Base-by-base conservation (phyloP, 2,888 invertebrate species). In the Drosophila neonasuta region DNA sequence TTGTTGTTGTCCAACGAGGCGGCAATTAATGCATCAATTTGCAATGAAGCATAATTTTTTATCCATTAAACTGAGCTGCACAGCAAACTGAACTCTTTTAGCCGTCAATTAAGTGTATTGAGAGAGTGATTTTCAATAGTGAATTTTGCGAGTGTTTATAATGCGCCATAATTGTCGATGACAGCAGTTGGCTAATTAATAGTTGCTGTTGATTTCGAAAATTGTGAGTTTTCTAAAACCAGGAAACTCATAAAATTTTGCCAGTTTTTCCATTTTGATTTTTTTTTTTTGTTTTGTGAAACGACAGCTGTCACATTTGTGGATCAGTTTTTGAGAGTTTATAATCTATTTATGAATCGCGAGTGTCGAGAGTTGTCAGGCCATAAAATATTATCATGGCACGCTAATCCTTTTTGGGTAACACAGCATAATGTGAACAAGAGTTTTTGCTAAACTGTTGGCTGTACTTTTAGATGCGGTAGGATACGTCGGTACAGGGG, bases 291-390 rank as follows among this genome's bases (percentile, higher is more conserved):
- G 0, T 24, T 41, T 55, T 10, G 11, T 3, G 11, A 36, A 36
- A 11, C 13, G 10, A 32, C 86, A 86, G 78, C 86, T 81, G 81
- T 68, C 64, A 65, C 62, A 41, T 30, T 68, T 66, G 59, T 70
- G 61, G 60, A 58, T 63, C 52, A 51, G 32, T 68, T 77, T 69
- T 68, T 48, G 39, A 48, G 39, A 57, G 48, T 57, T 46, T 56
- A 46, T 78, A 81, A 86, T 80, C 81, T 83, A 73, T 83, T 86
- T 83, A 68, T 81, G 81, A 86, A 83, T 81, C 66, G 24, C 24
- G 24, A 77, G 69, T 75, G 69, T 63, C 49, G 56, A 59, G 56
- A 59, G 57, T 68, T 67, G 55, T 52, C 59, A 50, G 58, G 48
- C 54, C 75, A 68, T 73, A 67, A 84, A 80, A 58, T 70, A 36